Evolutionary conservation across 2,797 vertebrate genomes (phyloP), one percentile per base, ranked within the genome.

Genomic region (Anguilla marmorata): DNA sequence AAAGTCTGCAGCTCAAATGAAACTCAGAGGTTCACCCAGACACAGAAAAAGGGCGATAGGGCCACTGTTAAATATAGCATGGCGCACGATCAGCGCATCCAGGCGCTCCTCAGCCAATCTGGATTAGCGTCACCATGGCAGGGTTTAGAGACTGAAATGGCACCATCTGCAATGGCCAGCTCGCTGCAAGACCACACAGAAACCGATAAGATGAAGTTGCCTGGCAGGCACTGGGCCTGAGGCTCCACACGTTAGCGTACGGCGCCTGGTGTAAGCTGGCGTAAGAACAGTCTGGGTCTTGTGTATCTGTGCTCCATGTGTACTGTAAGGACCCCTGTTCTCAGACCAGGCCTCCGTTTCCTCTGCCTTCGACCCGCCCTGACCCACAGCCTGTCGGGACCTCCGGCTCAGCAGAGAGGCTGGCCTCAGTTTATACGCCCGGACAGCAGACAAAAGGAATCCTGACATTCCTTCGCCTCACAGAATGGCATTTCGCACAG

Each of bases 311-410:
- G 41, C 12, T 41, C 74, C 56, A 16, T 41, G 8, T 41, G 74
- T 41, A 76, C 37, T 76, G 74, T 41, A 21, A 19, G 12, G 11
- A 19, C 14, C 33, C 74, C 37, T 41, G 74, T 21, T 21, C 74
- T 41, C 16, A 14, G 14, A 33, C 33, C 74, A 76, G 12, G 12
- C 30, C 69, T 74, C 30, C 14, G 11, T 0, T 33, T 33, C 85
- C 88, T 54, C 24, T 90, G 91, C 91, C 91, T 87, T 30, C 92
- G 93, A 92, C 92, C 91, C 86, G 79, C 86, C 84, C 89, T 91
- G 92, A 92, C 91, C 91, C 48, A 16, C 89, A 88, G 48, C 83
- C 88, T 88, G 90, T 87, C 86, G 86, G 84, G 88, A 92, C 52
- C 74, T 37, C 86, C 76, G 50, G 30, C 87, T 86, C 66, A 19